A percentile compares a stretch with the other conserved stretches of the same genome.
Conservation (phyloP, 1,140 invertebrate genomes). For the Olivierus martensii region DNA sequence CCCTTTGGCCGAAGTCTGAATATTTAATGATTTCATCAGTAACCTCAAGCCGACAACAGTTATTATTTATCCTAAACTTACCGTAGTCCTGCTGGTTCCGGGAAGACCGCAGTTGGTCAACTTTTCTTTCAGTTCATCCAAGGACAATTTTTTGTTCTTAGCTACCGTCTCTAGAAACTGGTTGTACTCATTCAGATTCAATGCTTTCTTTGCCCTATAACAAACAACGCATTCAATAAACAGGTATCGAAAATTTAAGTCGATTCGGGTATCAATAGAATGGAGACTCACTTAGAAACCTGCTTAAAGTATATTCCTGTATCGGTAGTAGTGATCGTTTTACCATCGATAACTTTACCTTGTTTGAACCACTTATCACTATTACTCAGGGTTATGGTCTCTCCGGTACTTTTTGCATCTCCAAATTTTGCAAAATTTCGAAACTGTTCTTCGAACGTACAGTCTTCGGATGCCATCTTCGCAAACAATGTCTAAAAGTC, state of each 20-base stretch:
- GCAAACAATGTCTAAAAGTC: no score
- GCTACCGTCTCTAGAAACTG: constrained; percentile 66
- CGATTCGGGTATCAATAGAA: no score
- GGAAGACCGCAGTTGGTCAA: constrained; percentile 59
- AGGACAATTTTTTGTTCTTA: constrained; percentile 59
- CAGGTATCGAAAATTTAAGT: no score
- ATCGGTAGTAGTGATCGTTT: constrained; percentile 67
- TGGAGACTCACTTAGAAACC: constrained; percentile 52
- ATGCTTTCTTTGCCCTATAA: constrained; percentile 20
- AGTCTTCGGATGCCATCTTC: constrained; percentile 3
- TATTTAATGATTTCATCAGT: no score
- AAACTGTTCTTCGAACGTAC: constrained; percentile 36
- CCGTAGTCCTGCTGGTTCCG: constrained; percentile 27
- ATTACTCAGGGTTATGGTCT: constrained; percentile 68
- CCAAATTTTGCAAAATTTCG: constrained; percentile 71
- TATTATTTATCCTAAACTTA: constrained; percentile 4
- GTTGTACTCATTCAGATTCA: constrained; percentile 51
- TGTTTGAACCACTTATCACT: constrained; percentile 94
- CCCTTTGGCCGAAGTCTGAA: constrained; percentile 6
- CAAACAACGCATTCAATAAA: not conserved
- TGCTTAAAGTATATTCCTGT: constrained; percentile 80
- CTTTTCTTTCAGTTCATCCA: constrained; percentile 58
- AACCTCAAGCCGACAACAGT: not conserved
- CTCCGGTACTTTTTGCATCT: constrained; percentile 70
- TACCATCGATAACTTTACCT: constrained; percentile 78